These are phyloP conservation scores for Ormyrus rosae DNA, from an alignment of 2,888 invertebrate species.

Conservation along the genomic window DNA sequence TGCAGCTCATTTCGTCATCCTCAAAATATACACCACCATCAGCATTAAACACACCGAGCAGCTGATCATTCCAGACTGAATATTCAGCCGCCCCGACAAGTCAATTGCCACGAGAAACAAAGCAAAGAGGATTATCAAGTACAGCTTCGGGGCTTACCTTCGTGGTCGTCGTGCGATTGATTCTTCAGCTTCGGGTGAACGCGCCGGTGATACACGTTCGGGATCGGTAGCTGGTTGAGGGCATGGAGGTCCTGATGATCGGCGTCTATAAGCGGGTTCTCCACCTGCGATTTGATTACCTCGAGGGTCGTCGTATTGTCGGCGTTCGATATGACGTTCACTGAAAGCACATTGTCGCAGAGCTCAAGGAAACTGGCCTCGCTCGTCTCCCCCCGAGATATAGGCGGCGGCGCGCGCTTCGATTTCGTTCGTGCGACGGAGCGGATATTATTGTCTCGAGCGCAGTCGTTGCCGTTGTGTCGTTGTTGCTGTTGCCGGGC, in stretches of 20 bases:
- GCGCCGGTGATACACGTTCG: conserved; percentile 68
- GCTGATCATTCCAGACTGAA: too few species aligned
- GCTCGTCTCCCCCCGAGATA: not conserved
- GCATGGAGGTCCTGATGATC: conserved; percentile 78
- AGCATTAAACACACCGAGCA: too few species aligned
- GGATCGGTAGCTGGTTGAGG: conserved; percentile 74
- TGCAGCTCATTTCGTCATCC: too few species aligned
- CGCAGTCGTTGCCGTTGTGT: not conserved
- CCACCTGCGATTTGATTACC: conserved; percentile 79
- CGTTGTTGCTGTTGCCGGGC: not conserved
- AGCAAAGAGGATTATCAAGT: too few species aligned
- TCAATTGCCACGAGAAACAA: too few species aligned
- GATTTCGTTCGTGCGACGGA: not conserved
- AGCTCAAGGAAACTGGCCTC: conserved; percentile 25
- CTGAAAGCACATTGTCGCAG: conserved; percentile 75
- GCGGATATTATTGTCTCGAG: not conserved
- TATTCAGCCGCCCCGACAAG: too few species aligned
- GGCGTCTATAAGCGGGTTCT: conserved; percentile 80
- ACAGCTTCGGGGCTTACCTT: conserved; percentile 60
- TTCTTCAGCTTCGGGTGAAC: conserved; percentile 65
- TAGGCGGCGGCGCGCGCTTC: too few species aligned
- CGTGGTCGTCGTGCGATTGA: conserved; percentile 65
- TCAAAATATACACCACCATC: too few species aligned
- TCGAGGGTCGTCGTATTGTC: conserved; percentile 79
- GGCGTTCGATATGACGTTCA: conserved; percentile 80